A percentile compares a stretch with the other conserved stretches of the same genome.
Evolutionary conservation across 2,888 invertebrate genomes (phyloP).

Genomic region (Aphelenchoides bicaudatus): DNA sequence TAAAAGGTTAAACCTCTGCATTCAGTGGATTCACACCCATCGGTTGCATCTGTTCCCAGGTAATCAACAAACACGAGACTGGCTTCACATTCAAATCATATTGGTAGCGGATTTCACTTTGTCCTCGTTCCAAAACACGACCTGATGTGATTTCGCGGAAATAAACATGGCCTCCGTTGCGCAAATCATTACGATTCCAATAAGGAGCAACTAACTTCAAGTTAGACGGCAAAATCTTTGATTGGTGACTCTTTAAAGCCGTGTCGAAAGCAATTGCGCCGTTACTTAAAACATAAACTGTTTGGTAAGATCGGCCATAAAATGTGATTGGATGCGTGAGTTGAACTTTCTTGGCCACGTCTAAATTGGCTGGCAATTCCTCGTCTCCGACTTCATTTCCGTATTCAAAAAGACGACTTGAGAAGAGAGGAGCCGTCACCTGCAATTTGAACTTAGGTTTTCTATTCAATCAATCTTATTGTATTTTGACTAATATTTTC

Average conservation of each 20-base stretch:
- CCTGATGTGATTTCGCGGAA: slow-evolving; percentile 58
- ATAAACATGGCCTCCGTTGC: slow-evolving; percentile 57
- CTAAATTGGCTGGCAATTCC: slow-evolving; percentile 50
- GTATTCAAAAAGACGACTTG: slow-evolving; percentile 58
- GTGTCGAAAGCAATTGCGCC: slow-evolving; percentile 58
- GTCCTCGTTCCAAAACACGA: slow-evolving; percentile 57
- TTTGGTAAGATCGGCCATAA: slow-evolving; percentile 48
- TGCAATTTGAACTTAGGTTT: slow-evolving; percentile 38
- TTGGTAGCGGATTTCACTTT: slow-evolving; percentile 60
- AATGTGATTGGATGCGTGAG: slow-evolving; percentile 48
- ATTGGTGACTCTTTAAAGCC: slow-evolving; percentile 39
- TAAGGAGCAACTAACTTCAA: slow-evolving; percentile 55
- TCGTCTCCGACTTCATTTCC: slow-evolving; percentile 49
- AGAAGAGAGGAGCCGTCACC: slow-evolving; percentile 61
- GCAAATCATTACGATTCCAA: slow-evolving; percentile 60
- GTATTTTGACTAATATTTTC: no score
- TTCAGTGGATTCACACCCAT: slow-evolving; percentile 45
- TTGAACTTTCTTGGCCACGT: slow-evolving; percentile 50
- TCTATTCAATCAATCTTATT: no score
- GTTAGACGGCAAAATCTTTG: slow-evolving; percentile 37
- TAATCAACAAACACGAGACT: slow-evolving; percentile 44
- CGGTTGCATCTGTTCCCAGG: slow-evolving; percentile 61
- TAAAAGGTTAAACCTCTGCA: slow-evolving; percentile 40
- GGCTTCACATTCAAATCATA: slow-evolving; percentile 57
- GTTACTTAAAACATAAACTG: slow-evolving; percentile 56